Conservation (phyloP, 2,888 invertebrate genomes). For the Caenorhabditis wallacei region DNA sequence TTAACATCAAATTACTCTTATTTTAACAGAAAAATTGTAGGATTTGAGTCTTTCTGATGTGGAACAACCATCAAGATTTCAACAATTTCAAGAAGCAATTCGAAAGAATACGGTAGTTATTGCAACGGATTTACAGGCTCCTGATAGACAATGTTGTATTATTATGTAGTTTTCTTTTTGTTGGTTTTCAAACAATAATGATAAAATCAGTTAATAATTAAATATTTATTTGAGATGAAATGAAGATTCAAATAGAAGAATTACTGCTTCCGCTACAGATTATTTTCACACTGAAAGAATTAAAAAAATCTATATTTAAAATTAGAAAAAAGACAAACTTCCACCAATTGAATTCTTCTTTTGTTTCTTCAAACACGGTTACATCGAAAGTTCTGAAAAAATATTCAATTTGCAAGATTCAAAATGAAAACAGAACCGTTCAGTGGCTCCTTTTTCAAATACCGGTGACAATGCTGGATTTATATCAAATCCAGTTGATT, state of each 20-base stretch:
- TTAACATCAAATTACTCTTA: not conserved
- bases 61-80: slow-evolving; percentile 77
- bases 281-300: slow-evolving; percentile 40
- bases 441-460: slow-evolving; percentile 22
- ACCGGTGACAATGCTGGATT: slow-evolving; percentile 52
- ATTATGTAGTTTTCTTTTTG: slow-evolving; percentile 60
- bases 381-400: slow-evolving; percentile 30
- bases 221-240: slow-evolving; percentile 6
- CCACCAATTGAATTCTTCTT: slow-evolving; percentile 41
- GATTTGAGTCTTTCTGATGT: slow-evolving; percentile 78
- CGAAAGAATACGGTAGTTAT: slow-evolving; percentile 60
- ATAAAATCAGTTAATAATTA: not conserved
- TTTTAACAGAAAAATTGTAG: slow-evolving; percentile 57
- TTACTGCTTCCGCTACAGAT: slow-evolving; percentile 24
- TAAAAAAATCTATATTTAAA: not conserved
- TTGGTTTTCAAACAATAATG: slow-evolving; percentile 12
- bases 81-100: slow-evolving; percentile 78
- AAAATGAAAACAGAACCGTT: slow-evolving; percentile 12
- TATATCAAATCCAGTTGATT: slow-evolving; percentile 47
- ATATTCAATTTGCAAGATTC: not conserved
- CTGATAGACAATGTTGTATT: slow-evolving; percentile 78
- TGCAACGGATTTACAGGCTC: slow-evolving; percentile 71
- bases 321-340: slow-evolving; percentile 18
- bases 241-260: slow-evolving; percentile 15
- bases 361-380: slow-evolving; percentile 40